phyloP scores from a whole-genome alignment of 30 jellyfish, hydroid and myxozoan species.

The Chrysaora quinquecirrha region DNA sequence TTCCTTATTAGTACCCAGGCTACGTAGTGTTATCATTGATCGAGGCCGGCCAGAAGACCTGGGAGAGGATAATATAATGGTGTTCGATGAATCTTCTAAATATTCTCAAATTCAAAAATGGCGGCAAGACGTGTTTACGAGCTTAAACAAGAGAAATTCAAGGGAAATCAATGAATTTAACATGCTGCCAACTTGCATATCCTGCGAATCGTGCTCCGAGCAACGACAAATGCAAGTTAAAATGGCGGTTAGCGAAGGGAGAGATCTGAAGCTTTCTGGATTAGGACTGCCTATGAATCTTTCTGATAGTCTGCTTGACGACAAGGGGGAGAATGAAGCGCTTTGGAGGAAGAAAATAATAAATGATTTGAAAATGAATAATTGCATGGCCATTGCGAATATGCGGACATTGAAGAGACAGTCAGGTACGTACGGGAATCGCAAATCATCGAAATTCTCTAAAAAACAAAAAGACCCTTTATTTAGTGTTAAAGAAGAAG shows the following conservation, averaged over 20 bases:
- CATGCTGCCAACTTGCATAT: conserved; percentile 42
- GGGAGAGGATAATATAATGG: conserved; percentile 68
- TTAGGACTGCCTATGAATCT: not conserved
- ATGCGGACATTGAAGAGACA: conserved; percentile 47
- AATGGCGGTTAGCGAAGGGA: conserved; percentile 35
- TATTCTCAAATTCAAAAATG: conserved; percentile 44
- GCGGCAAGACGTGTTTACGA: conserved; percentile 42
- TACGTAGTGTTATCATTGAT: conserved; percentile 57
- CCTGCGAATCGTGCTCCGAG: conserved; percentile 68
- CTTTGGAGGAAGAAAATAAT: conserved; percentile 62
- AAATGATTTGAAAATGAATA: conserved; percentile 62
- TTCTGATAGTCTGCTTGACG: not conserved
- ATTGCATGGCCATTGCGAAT: conserved; percentile 47
- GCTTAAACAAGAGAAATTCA: conserved; percentile 35
- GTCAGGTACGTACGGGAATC: conserved; percentile 4
- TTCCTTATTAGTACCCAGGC: conserved; percentile 33
- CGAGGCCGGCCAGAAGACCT: conserved; percentile 64
- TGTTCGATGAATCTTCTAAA: conserved; percentile 59
- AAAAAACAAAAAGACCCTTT: too few species aligned
- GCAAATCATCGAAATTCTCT: not conserved
- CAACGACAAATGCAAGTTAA: conserved; percentile 34
- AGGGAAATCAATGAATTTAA: conserved; percentile 37
- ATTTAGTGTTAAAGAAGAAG: conserved; percentile 38
- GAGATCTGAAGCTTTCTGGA: conserved; percentile 13
- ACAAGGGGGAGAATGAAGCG: not conserved